Evolutionary conservation across 1,140 invertebrate species (phyloP).

Genomic region (Tyrophagus putrescentiae): DNA sequence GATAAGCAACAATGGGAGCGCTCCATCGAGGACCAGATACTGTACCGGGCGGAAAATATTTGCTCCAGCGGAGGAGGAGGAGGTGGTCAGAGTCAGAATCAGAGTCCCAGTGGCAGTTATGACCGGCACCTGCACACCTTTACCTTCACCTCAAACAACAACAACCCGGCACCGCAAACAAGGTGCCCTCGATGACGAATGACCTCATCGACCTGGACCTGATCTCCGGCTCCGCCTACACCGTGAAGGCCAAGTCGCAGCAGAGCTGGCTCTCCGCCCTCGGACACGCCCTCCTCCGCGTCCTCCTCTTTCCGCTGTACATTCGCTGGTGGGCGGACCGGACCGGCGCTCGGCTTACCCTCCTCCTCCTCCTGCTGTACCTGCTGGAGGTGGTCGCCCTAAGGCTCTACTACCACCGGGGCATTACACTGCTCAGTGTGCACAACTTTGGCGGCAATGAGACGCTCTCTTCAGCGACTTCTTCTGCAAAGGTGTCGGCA

Average conservation of each 20-base stretch:
- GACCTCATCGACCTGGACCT: conserved; percentile 90
- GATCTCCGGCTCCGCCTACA: conserved; percentile 50
- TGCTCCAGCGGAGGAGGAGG: no score
- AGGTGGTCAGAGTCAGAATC: no score
- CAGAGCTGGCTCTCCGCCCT: conserved; percentile 35
- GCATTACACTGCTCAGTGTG: background rate
- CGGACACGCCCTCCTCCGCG: conserved; percentile 32
- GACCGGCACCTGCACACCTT: no score
- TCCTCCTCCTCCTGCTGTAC: conserved; percentile 24
- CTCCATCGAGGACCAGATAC: conserved; percentile 71
- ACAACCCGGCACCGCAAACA: conserved; percentile 71
- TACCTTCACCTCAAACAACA: background rate
- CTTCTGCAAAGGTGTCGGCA: background rate
- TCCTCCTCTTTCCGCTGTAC: conserved; percentile 35
- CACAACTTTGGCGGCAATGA: background rate
- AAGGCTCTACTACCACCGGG: conserved; percentile 22
- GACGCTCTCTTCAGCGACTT: background rate
- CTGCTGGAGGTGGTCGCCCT: conserved; percentile 24
- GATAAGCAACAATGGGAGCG: conserved; percentile 93
- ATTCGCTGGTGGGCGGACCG: conserved; percentile 31
- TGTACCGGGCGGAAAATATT: conserved; percentile 46
- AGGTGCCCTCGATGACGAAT: conserved; percentile 68
- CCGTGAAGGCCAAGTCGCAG: conserved; percentile 35
- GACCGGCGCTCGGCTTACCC: conserved; percentile 22
- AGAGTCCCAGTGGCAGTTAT: no score